phyloP scores from a whole-genome alignment of 2,797 vertebrate genomes.

The Carduelis carduelis region DNA sequence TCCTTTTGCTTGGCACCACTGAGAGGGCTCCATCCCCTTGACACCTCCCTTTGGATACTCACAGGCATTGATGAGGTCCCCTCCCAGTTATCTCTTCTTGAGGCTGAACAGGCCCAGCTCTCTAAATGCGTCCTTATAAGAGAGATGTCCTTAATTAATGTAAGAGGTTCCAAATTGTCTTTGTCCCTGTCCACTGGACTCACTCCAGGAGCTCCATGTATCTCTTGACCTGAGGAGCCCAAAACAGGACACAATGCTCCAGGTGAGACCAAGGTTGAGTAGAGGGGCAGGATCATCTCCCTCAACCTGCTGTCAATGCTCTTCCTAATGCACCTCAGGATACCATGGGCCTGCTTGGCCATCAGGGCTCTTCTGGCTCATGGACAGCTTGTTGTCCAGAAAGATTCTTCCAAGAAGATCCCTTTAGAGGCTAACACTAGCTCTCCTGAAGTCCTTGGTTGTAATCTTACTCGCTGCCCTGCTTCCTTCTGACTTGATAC shows the following conservation, averaged over 20 bases:
- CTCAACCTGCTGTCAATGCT: fast-evolving
- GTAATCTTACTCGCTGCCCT: background rate
- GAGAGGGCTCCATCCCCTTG: background rate
- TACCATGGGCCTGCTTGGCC: fast-evolving
- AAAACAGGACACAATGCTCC: background rate
- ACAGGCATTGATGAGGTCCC: fast-evolving
- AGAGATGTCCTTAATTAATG: background rate
- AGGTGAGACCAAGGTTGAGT: fast-evolving
- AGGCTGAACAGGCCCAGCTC: background rate
- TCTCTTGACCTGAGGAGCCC: background rate
- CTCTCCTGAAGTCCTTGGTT: background rate
- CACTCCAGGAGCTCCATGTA: background rate
- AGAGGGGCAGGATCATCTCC: background rate
- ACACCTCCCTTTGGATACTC: background rate
- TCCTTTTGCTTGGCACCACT: background rate
- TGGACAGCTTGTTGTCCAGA: background rate
- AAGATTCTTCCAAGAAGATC: background rate
- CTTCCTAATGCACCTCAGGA: background rate
- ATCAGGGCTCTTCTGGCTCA: background rate
- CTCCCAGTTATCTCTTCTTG: fast-evolving
- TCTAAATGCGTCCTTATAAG: background rate
- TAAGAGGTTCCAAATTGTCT: background rate
- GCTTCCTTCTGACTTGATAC: fast-evolving
- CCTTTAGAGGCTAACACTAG: fast-evolving
- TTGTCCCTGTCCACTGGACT: background rate